A percentile compares a stretch with the other conserved stretches of the same genome.
Conservation (phyloP, 2,113 vertebrate genomes). For the Nesoenas mayeri region DNA sequence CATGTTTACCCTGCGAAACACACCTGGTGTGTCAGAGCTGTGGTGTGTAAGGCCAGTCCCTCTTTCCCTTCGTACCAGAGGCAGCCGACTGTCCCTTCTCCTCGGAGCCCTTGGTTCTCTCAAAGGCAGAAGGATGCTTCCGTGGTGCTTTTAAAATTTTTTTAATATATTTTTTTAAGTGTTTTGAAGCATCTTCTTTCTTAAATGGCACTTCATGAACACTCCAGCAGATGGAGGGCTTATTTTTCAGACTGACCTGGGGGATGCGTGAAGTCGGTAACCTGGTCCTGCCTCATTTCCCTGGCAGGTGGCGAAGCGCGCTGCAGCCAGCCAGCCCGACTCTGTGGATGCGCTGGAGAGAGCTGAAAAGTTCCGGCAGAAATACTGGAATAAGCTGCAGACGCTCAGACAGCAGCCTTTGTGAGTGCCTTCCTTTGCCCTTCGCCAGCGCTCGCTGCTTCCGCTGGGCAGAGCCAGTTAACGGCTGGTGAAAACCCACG, state of each 20-base stretch:
- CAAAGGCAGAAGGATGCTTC: neutral
- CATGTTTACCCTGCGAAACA: neutral
- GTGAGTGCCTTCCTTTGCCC: slow-evolving; percentile 73
- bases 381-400: slow-evolving; percentile 94
- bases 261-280: neutral
- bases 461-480: neutral
- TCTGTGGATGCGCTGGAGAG: slow-evolving; percentile 80
- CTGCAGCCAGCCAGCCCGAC: slow-evolving; percentile 91
- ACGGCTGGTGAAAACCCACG: neutral
- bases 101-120: neutral
- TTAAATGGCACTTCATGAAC: neutral
- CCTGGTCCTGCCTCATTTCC: neutral
- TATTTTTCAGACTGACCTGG: neutral
- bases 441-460: neutral
- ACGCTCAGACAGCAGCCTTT: slow-evolving; percentile 93
- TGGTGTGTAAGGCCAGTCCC: neutral
- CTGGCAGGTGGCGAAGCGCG: slow-evolving; percentile 92
- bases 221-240: neutral
- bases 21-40: neutral
- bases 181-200: neutral
- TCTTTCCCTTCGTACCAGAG: neutral
- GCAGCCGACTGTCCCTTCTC: neutral
- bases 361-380: slow-evolving; percentile 94
- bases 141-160: neutral
- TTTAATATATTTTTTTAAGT: neutral